These are phyloP conservation scores for Tarsius wallacei DNA, from an alignment of 2,797 vertebrate genomes.

Conservation along the genomic window DNA sequence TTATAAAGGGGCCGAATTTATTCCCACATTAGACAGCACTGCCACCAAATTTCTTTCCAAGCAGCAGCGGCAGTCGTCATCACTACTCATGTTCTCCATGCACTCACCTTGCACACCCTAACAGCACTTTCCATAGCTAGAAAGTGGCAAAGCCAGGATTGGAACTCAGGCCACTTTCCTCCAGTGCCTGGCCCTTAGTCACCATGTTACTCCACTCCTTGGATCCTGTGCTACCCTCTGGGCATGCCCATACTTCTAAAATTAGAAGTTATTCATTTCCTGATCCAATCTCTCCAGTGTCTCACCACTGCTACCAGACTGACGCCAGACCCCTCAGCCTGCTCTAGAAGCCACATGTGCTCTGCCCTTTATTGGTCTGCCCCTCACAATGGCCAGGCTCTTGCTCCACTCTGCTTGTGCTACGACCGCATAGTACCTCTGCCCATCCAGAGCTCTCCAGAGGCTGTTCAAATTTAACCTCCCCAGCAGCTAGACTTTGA, in stretches of 20 bases:
- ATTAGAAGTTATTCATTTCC: not conserved
- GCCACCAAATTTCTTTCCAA: slow-evolving; percentile 7
- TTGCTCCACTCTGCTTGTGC: not conserved
- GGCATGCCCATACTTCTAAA: not conserved
- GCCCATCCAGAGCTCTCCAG: not conserved
- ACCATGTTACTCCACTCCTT: not conserved
- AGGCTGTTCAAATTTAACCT: not conserved
- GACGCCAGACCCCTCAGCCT: too few species aligned
- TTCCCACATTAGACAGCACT: not conserved
- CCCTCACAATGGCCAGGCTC: not conserved
- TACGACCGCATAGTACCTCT: not conserved
- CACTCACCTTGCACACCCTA: not conserved
- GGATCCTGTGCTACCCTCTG: not conserved
- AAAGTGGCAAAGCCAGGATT: not conserved
- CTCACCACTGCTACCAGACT: too few species aligned
- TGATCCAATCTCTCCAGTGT: not conserved
- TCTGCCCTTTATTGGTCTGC: not conserved
- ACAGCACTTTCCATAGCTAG: not conserved
- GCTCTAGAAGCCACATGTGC: too few species aligned
- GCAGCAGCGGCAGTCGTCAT: not conserved
- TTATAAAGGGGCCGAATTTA: not conserved
- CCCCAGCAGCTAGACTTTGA: not conserved
- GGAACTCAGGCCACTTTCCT: not conserved
- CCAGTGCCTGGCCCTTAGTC: not conserved
- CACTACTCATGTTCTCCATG: not conserved